Base-by-base conservation (phyloP, 2,888 invertebrate genomes). In the Galerucella calmariensis region DNA sequence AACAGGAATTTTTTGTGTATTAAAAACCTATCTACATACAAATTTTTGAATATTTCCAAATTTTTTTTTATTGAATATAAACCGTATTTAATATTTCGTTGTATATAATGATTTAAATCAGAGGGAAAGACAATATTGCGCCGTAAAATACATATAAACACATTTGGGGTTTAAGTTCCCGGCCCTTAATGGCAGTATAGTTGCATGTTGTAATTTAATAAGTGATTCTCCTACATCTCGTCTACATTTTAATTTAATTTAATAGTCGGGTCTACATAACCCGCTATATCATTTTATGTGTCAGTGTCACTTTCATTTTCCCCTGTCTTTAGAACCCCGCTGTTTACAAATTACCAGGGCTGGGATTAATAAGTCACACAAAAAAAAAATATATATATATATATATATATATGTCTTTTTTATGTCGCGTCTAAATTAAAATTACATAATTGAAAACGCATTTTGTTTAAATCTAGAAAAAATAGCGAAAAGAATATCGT, bases 221-320 rank as follows among this genome's bases (percentile, higher is more conserved):
- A 86, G 81, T 81, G 83, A 82, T 82, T 82, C 83, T 81, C 80
- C 81, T 81, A 83, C 83, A 85, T 85, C 84, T 84, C 82, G 81
- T 80, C 83, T 83, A 84, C 82, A 82, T 85, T 84, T 84, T 86
- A 86, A 86, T 86, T 86, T 85, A 86, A 86, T 86, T 85, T 85
- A 82, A 84, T 84, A 83, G 83, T 83, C 80, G 77, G 74, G 80
- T 81, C 81, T 80, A 79, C 82, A 78, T 80, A 82, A 82, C 82
- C 77, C 80, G 81, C 80, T 80, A 83, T 84, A 84, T 84, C 83
- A 84, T 83, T 85, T 82, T 81, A 78, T 77, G 80, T 83, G 84
- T 84, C 83, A 81, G 81, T 85, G 84, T 85, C 85, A 83, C 83
- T 82, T 79, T 80, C 24, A 79, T 76, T 80, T 81, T 81, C 82